Percentiles rank a stretch among this genome's conserved stretches.
Conservation (phyloP, 2,113 vertebrate genomes). For the Oreocharis arfaki region DNA sequence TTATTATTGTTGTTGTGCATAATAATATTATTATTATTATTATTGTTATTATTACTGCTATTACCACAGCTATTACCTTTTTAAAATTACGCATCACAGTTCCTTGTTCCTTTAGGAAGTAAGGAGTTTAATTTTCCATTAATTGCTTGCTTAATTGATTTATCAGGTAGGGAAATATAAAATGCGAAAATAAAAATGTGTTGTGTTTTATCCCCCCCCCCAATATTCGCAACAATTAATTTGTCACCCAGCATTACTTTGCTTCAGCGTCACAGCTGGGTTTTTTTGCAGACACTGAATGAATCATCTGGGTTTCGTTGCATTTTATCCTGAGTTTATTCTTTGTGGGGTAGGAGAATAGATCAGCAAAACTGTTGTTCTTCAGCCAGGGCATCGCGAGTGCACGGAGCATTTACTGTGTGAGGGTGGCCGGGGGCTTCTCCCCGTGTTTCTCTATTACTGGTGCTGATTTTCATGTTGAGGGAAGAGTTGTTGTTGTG, state of each 20-base stretch:
- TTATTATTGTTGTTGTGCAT: background rate
- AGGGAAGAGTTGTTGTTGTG: background rate
- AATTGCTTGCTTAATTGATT: slow-evolving; percentile 36
- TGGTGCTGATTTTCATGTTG: background rate
- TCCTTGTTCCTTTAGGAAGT: slow-evolving; percentile 1
- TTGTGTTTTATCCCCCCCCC: too few relatives aligned
- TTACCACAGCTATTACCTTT: background rate
- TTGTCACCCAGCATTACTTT: background rate
- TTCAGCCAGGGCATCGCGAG: background rate
- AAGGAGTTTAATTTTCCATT: slow-evolving; percentile 26
- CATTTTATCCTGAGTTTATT: slow-evolving; percentile 1
- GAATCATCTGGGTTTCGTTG: background rate
- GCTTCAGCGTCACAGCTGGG: background rate
- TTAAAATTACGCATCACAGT: background rate
- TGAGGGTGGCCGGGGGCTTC: background rate
- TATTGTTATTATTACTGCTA: background rate
- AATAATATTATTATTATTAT: background rate
- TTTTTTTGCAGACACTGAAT: background rate
- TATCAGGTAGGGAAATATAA: background rate
- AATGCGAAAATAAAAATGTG: background rate
- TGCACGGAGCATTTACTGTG: background rate
- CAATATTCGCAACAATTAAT: background rate
- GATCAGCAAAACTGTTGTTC: background rate
- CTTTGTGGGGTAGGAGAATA: background rate
- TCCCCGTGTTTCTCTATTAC: background rate